Percentiles rank a stretch among this genome's conserved stretches.
phyloP scores from a whole-genome alignment of 2,888 invertebrate genomes.

The Cheilosia variabilis region DNA sequence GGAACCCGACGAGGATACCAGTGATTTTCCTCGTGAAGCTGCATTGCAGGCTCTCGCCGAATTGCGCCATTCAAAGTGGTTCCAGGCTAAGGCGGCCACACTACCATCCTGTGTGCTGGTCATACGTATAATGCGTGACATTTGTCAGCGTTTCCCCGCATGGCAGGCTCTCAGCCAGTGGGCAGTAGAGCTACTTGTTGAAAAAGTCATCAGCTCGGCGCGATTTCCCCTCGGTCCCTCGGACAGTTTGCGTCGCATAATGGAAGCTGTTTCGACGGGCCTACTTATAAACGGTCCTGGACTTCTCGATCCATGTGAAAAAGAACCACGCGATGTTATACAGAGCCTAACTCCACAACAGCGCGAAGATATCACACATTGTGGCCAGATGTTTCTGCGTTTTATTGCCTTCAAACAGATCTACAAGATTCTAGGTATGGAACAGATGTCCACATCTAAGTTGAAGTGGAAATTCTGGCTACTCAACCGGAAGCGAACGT shows the following conservation, averaged over 20 bases:
- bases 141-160: constrained; percentile 95
- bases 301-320: constrained; percentile 97
- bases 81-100: constrained; percentile 98
- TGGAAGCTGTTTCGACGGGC: constrained; percentile 96
- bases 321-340: constrained; percentile 93
- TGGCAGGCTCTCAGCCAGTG: constrained; percentile 96
- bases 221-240: constrained; percentile 92
- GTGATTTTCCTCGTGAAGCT: constrained; percentile 98
- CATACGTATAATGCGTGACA: constrained; percentile 95
- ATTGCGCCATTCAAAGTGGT: constrained; percentile 99
- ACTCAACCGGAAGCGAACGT: constrained; percentile 92
- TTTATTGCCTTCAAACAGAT: constrained; percentile 97
- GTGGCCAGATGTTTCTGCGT: constrained; percentile 95
- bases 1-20: constrained; percentile 85
- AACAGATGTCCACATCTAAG: constrained; percentile 90
- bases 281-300: constrained; percentile 94
- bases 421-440: constrained; percentile 96
- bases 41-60: constrained; percentile 99
- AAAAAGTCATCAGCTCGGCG: constrained; percentile 95
- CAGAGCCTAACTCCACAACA: constrained; percentile 92
- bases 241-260: constrained; percentile 94
- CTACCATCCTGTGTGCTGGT: constrained; percentile 97
- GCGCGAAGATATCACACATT: constrained; percentile 96
- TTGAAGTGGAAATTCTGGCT: constrained; percentile 87
- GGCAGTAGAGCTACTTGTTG: constrained; percentile 96